Evolutionary conservation across 2,113 vertebrate genomes (phyloP).

Genomic region (Bubo blakistoni): DNA sequence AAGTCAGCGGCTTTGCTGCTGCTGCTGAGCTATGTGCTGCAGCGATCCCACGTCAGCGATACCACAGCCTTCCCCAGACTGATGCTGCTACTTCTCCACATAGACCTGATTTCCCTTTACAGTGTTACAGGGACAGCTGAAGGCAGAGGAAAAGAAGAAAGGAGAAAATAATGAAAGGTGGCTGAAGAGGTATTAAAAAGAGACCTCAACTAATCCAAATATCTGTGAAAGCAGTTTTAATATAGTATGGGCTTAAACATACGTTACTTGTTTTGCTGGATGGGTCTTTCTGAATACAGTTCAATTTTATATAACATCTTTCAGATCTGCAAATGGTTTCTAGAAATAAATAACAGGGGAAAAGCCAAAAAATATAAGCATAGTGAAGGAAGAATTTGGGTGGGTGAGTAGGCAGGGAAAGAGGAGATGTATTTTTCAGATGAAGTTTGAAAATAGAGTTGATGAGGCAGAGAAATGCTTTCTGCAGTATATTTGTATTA

Average conservation of each 20-base stretch:
- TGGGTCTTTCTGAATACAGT: neutral
- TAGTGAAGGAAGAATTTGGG: neutral
- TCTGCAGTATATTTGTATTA: neutral
- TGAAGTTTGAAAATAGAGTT: conserved; percentile 5
- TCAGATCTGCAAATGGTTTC: neutral
- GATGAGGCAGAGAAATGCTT: neutral
- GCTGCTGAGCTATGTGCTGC: neutral
- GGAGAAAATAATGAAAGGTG: neutral
- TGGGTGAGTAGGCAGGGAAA: neutral
- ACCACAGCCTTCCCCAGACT: neutral
- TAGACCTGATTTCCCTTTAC: neutral
- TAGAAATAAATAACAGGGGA: neutral
- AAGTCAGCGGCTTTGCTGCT: neutral
- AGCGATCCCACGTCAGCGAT: neutral
- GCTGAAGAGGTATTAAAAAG: neutral
- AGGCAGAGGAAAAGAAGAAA: neutral
- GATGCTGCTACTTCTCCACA: neutral
- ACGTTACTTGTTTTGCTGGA: neutral
- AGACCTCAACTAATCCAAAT: neutral
- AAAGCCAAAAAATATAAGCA: neutral
- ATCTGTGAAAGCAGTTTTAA: neutral
- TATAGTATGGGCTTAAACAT: neutral
- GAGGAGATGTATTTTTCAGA: neutral
- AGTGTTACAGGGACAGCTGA: neutral
- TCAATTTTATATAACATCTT: neutral